Evolutionary conservation across 1,140 invertebrate genomes (phyloP).

Genomic region (Drosophila bocki): DNA sequence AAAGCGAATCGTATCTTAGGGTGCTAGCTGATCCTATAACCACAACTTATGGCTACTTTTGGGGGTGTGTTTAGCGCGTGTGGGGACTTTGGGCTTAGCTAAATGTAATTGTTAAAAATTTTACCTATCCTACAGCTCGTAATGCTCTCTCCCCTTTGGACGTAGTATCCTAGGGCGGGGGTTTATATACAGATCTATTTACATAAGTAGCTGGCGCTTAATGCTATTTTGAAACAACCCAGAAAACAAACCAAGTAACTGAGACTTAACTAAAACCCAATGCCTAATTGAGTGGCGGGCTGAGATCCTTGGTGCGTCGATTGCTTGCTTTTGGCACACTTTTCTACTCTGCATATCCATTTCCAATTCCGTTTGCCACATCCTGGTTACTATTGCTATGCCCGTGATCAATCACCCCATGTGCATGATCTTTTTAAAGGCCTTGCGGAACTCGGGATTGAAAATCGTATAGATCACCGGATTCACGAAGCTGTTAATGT

Average conservation of each 20-base stretch:
- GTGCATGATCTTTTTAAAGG: slow-evolving; percentile 97
- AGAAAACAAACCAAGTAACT: slow-evolving; percentile 16
- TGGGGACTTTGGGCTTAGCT: slow-evolving; percentile 22
- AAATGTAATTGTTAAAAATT: slow-evolving; percentile 65
- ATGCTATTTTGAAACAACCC: slow-evolving; percentile 20
- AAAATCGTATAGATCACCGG: slow-evolving; percentile 99
- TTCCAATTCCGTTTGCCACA: background rate
- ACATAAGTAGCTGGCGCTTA: slow-evolving; percentile 46
- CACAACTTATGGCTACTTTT: slow-evolving; percentile 21
- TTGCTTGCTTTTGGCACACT: slow-evolving; percentile 64
- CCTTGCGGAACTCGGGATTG: slow-evolving; percentile 99
- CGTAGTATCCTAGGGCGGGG: background rate
- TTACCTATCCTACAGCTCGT: slow-evolving; percentile 65
- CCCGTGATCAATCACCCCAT: slow-evolving; percentile 85
- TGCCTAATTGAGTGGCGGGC: slow-evolving; percentile 63
- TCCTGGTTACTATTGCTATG: background rate
- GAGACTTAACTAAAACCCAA: slow-evolving; percentile 36
- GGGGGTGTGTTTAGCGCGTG: slow-evolving; percentile 3
- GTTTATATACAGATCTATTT: slow-evolving; percentile 60
- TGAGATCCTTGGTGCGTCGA: slow-evolving; percentile 37
- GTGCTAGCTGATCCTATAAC: slow-evolving; percentile 20
- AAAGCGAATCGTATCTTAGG: slow-evolving; percentile 31
- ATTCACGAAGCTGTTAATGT: slow-evolving; percentile 99
- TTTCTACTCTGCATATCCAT: background rate
- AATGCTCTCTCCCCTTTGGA: background rate